Percentiles rank a stretch among this genome's conserved stretches.
Evolutionary conservation across 2,797 vertebrate species (phyloP).

Genomic region (Hemibagrus guttatus): DNA sequence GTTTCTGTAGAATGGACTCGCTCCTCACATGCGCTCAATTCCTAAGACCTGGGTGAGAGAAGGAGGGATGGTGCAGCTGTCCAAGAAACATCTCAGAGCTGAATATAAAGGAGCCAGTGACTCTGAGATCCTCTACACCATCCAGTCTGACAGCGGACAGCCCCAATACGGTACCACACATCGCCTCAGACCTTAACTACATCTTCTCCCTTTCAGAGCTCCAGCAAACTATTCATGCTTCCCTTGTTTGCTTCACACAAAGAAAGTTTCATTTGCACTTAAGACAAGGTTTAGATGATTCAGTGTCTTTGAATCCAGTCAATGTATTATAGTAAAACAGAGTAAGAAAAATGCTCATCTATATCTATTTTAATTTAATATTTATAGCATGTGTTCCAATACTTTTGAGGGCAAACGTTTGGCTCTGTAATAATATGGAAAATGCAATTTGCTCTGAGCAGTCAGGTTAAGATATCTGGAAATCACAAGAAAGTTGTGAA

Average conservation of each 20-base stretch:
- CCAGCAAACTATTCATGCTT: not conserved
- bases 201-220: not conserved
- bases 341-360: not conserved
- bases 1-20: constrained; percentile 67
- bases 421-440: not conserved
- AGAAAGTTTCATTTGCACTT: not conserved
- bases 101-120: constrained; percentile 73
- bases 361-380: not conserved
- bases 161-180: constrained; percentile 81
- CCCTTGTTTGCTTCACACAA: not conserved
- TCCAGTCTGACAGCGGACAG: constrained; percentile 67
- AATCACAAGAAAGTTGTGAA: no score
- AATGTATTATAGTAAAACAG: not conserved
- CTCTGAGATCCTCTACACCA: constrained; percentile 83
- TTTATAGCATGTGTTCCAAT: not conserved
- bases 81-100: constrained; percentile 79
- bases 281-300: not conserved
- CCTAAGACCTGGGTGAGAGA: constrained; percentile 88
- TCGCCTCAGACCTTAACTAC: not conserved
- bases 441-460: not conserved
- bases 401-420: not conserved
- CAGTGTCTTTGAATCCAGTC: not conserved
- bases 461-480: not conserved
- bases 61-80: constrained; percentile 89
- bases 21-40: constrained; percentile 72